phyloP scores from a whole-genome alignment of 1,140 invertebrate genomes.

The Leptoteleia sp. region DNA sequence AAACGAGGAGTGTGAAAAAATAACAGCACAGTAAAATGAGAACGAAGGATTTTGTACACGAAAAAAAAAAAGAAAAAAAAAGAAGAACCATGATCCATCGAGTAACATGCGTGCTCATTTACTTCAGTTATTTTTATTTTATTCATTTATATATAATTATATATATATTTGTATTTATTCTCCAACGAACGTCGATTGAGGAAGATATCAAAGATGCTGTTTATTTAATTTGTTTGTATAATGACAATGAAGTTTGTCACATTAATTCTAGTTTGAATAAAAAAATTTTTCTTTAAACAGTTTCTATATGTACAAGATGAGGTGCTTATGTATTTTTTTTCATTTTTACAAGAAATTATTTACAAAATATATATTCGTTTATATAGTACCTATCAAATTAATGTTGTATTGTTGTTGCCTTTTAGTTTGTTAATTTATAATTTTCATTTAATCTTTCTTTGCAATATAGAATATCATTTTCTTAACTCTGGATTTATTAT shows the following conservation, averaged over 20 bases:
- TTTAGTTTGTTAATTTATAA: not conserved
- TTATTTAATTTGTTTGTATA: conserved; percentile 50
- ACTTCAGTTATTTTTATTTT: conserved; percentile 5
- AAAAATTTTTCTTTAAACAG: conserved; percentile 75
- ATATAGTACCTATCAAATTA: conserved; percentile 80
- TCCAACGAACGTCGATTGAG: conserved; percentile 57
- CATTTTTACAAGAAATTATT: conserved; percentile 79
- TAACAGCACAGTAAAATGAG: conserved; percentile 2
- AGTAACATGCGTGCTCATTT: conserved; percentile 26
- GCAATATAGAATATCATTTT: no score
- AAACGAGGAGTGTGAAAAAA: conserved; percentile 13
- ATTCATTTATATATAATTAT: conserved; percentile 19
- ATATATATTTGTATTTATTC: conserved; percentile 21
- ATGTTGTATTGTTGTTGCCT: conserved; percentile 64
- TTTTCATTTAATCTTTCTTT: no score
- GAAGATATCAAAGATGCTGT: conserved; percentile 65
- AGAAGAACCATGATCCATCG: conserved; percentile 15
- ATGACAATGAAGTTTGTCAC: conserved; percentile 72
- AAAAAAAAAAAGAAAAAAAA: no score
- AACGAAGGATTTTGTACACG: conserved; percentile 13
- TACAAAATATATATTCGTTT: conserved; percentile 81
- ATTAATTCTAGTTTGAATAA: conserved; percentile 74
- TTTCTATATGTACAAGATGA: conserved; percentile 75
- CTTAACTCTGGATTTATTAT: no score
- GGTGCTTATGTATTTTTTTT: conserved; percentile 65